These are phyloP conservation scores for Elachura formosa DNA, from an alignment of 2,113 vertebrate species.

Conservation along the genomic window DNA sequence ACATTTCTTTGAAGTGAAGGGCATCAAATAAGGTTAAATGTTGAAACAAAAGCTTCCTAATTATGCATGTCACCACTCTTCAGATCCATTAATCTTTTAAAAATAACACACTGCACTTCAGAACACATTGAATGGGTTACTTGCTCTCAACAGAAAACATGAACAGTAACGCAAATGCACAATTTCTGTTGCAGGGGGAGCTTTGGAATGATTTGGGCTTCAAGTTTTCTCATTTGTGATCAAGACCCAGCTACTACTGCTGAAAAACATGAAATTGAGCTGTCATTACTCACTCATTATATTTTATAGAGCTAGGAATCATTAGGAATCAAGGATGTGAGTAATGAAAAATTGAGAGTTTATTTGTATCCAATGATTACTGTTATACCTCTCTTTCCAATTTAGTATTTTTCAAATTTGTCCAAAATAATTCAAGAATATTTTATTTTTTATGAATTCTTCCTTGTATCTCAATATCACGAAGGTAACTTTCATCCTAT, in stretches of 20 bases:
- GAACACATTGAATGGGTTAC: background rate
- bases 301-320: background rate
- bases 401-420: background rate
- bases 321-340: background rate
- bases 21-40: background rate
- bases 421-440: background rate
- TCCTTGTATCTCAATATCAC: background rate
- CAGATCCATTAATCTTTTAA: background rate
- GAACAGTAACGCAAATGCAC: background rate
- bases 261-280: slow-evolving; percentile 14
- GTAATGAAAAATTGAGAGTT: background rate
- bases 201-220: background rate
- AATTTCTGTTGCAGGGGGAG: background rate
- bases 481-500: background rate
- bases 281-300: background rate
- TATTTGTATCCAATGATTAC: background rate
- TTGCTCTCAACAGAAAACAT: background rate
- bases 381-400: background rate
- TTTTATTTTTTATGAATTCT: background rate
- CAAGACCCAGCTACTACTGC: background rate
- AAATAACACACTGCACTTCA: background rate
- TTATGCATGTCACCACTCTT: background rate
- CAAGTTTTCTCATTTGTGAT: background rate
- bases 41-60: background rate
- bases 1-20: background rate